A percentile compares a stretch with the other conserved stretches of the same genome.
Conservation (phyloP, 2,113 vertebrate genomes). For the Arenaria interpres region DNA sequence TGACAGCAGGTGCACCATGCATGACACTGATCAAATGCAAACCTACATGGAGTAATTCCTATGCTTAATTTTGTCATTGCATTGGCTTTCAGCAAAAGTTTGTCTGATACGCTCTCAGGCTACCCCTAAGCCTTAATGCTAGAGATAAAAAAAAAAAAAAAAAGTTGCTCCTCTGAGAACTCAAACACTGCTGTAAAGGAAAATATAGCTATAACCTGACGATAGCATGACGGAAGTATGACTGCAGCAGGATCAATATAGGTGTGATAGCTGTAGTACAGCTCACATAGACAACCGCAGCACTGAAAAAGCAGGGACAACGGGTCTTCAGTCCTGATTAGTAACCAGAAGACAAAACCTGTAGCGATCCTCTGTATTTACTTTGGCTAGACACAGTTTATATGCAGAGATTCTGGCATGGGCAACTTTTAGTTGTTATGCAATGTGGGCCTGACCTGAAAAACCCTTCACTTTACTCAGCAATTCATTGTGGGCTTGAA, state of each 20-base stretch:
- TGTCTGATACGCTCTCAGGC: background rate
- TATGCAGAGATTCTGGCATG: background rate
- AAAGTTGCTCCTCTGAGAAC: background rate
- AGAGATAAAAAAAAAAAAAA: background rate
- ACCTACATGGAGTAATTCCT: background rate
- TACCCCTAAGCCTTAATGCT: background rate
- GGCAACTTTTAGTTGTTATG: background rate
- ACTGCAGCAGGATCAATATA: background rate
- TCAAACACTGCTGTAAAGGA: background rate
- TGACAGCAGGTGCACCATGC: background rate
- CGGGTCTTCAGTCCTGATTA: background rate
- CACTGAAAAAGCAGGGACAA: background rate
- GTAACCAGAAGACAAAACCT: background rate
- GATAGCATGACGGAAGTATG: background rate
- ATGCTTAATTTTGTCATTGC: background rate
- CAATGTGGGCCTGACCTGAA: conserved; percentile 20
- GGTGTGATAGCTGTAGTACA: background rate
- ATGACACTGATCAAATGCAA: background rate
- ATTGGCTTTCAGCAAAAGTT: background rate
- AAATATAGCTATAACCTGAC: background rate
- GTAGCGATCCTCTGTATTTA: background rate
- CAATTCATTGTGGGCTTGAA: background rate
- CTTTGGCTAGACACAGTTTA: background rate
- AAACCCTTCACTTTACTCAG: conserved; percentile 21
- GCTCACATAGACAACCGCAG: fast-evolving